These are phyloP conservation scores for Allolobophora icterica DNA, from an alignment of 2,888 invertebrate genomes.

Conservation along the genomic window DNA sequence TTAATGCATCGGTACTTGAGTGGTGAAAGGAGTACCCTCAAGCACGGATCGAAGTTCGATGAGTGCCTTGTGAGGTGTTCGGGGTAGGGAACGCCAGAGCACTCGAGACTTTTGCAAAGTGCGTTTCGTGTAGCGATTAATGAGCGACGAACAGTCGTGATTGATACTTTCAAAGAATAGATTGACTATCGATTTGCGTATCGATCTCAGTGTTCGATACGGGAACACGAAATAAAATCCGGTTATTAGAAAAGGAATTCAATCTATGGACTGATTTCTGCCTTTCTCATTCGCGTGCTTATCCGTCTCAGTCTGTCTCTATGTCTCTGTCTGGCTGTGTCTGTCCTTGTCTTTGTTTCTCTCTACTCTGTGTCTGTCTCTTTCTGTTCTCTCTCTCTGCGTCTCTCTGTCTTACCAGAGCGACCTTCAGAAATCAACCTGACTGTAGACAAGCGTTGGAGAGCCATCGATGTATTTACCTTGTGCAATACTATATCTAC, in stretches of 20 bases:
- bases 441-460: not conserved
- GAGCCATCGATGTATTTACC: not conserved
- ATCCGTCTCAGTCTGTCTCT: not conserved
- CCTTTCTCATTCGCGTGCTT: not conserved
- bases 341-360: not conserved
- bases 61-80: not conserved
- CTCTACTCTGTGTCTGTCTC: not conserved
- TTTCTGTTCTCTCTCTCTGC: not conserved
- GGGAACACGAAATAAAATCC: not conserved
- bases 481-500: too few relatives aligned
- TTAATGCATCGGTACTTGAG: conserved; percentile 5
- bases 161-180: not conserved
- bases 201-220: not conserved
- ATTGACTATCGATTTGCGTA: not conserved
- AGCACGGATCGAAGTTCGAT: not conserved
- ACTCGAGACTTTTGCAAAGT: not conserved
- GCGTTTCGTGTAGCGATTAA: not conserved
- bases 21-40: conserved; percentile 4
- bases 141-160: not conserved
- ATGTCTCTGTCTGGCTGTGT: not conserved
- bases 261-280: not conserved
- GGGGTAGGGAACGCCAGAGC: not conserved
- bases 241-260: not conserved
- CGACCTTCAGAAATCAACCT: not conserved
- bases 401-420: not conserved